Evolutionary conservation across 2,797 vertebrate species (phyloP).

Genomic region (Urosaurus nigricauda): DNA sequence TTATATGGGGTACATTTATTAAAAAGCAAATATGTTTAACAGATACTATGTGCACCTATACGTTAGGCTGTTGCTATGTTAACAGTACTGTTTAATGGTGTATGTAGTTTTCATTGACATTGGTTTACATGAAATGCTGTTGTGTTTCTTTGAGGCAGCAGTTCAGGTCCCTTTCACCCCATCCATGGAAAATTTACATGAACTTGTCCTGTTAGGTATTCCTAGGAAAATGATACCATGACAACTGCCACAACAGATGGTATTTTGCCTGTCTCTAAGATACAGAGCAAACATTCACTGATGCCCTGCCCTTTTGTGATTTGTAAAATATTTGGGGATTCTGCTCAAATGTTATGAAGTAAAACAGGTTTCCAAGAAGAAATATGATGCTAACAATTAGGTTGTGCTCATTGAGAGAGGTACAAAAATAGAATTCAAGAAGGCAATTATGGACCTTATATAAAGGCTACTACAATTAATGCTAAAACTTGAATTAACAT

Average conservation of each 20-base stretch:
- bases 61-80: background rate
- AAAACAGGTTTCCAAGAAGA: constrained; percentile 14
- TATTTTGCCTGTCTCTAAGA: constrained; percentile 69
- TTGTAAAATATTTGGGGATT: constrained; percentile 53
- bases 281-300: constrained; percentile 54
- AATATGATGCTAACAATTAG: background rate
- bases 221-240: constrained; percentile 68
- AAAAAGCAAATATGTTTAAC: background rate
- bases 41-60: fast-evolving
- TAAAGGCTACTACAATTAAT: background rate
- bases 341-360: constrained; percentile 24
- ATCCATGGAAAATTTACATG: constrained; percentile 53
- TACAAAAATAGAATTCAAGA: background rate
- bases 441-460: background rate
- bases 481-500: background rate
- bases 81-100: background rate
- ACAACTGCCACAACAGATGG: constrained; percentile 72
- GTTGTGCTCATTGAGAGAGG: background rate
- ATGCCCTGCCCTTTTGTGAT: constrained; percentile 49
- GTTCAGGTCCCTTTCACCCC: background rate
- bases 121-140: background rate
- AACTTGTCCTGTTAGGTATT: constrained; percentile 59
- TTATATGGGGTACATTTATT: background rate
- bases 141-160: background rate
- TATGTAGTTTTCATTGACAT: background rate